Percentiles rank a stretch among this genome's conserved stretches.
These are phyloP conservation scores for Bos javanicus DNA, from an alignment of 2,113 vertebrate genomes.

Conservation along the genomic window DNA sequence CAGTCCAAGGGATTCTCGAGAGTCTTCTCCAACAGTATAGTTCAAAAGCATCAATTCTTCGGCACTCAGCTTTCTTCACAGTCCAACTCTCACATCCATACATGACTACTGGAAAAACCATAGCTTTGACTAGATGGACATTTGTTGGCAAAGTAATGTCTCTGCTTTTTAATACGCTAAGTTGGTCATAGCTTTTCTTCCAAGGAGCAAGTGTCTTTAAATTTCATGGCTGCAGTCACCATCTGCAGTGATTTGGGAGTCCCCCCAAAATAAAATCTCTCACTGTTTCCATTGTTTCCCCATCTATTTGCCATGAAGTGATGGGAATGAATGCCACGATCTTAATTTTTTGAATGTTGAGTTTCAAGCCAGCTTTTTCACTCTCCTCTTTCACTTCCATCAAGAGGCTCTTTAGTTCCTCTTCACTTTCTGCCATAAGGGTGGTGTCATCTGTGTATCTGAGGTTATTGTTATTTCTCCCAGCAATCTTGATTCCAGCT, in stretches of 20 bases:
- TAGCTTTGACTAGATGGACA: neutral
- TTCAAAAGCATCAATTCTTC: neutral
- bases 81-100: neutral
- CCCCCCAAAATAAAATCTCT: neutral
- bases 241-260: neutral
- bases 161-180: neutral
- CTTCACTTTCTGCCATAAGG: neutral
- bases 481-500: neutral
- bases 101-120: neutral
- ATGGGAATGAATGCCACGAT: neutral
- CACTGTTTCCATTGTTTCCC: neutral
- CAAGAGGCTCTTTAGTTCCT: neutral
- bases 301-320: neutral
- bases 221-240: neutral
- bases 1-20: neutral
- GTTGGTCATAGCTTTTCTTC: neutral
- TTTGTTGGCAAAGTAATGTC: neutral
- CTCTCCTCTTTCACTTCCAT: neutral
- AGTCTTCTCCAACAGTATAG: neutral
- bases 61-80: fast-evolving
- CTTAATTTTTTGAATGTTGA: neutral
- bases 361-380: neutral
- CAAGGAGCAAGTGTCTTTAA: neutral
- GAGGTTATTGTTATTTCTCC: neutral
- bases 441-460: neutral